Evolutionary conservation across 2,888 invertebrate genomes (phyloP), one percentile per base, ranked within the genome.

Genomic region (Troides aeacus): DNA sequence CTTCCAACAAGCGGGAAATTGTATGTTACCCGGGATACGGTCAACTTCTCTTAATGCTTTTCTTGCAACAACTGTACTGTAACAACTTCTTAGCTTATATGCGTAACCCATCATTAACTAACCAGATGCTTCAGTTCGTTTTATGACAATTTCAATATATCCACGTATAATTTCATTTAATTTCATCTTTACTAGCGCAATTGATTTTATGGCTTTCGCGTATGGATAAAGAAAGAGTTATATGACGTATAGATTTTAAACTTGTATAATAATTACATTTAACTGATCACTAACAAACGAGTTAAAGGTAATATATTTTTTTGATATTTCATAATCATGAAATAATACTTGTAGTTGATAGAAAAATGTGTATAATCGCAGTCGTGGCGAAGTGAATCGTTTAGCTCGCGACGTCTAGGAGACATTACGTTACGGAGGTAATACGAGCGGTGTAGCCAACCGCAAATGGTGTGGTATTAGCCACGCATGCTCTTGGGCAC

Each of bases 401-500:
- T 62, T 58, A 62, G 18, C 36, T 56, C 57, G 42, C 57, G 30
- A 30, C 60, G 18, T 30, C 18, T 64, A 57, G 10, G 66, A 58
- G 70, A 66, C 67, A 62, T 67, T 62, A 74, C 57, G 67, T 67
- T 64, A 73, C 69, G 62, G 18, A 59, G 74, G 78, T 77, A 78
- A 72, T 72, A 72, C 74, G 72, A 67, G 76, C 72, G 72, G 79
- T 81, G 81, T 83, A 79, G 80, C 82, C 73, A 81, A 89, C 89
- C 90, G 79, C 90, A 89, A 89, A 88, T 88, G 77, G 81, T 76
- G 70, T 75, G 76, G 79, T 81, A 85, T 88, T 87, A 85, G 79
- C 73, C 73, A 78, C 82, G 84, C 84, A 78, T 78, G 81, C 74
- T 77, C 71, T 69, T 74, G 76, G 78, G 84, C 88, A 87, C 87